Evolutionary conservation across 2,888 invertebrate species (phyloP).

Genomic region (Pocota personata): DNA sequence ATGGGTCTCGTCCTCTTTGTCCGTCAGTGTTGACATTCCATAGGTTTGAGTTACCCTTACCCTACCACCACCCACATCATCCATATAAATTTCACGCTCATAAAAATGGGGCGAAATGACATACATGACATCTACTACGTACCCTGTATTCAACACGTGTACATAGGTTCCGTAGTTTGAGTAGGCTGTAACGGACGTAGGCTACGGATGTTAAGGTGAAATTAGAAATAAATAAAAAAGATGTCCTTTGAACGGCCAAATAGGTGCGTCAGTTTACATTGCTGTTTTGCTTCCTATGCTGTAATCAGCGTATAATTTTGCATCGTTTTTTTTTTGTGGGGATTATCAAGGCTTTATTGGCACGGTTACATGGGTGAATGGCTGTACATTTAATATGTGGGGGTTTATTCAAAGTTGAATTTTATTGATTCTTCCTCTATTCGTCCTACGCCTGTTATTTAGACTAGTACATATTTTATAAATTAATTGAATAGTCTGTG

Average conservation of each 20-base stretch:
- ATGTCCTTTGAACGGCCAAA: slow-evolving; percentile 24
- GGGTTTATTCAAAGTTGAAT: slow-evolving; percentile 6
- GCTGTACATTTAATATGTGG: background rate
- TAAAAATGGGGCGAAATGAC: slow-evolving; percentile 5
- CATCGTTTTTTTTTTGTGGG: background rate
- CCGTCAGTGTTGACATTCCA: slow-evolving; percentile 26
- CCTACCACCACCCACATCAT: background rate
- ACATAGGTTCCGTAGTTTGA: background rate
- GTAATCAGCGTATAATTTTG: slow-evolving; percentile 8
- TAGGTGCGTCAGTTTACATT: slow-evolving; percentile 53
- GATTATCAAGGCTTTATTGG: slow-evolving; percentile 43
- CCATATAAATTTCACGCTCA: background rate
- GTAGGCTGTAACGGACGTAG: background rate
- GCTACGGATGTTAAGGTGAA: background rate
- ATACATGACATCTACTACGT: background rate
- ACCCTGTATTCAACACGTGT: slow-evolving; percentile 42
- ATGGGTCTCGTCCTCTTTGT: slow-evolving; percentile 42
- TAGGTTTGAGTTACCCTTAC: background rate
- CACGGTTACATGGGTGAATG: slow-evolving; percentile 43
- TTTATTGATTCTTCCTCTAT: slow-evolving; percentile 38
- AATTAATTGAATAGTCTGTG: background rate
- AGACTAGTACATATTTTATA: background rate
- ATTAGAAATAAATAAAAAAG: background rate
- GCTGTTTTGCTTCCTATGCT: background rate
- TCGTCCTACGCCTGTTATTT: background rate